phyloP scores from a whole-genome alignment of 2,797 vertebrate genomes.

The Selene dorsalis region DNA sequence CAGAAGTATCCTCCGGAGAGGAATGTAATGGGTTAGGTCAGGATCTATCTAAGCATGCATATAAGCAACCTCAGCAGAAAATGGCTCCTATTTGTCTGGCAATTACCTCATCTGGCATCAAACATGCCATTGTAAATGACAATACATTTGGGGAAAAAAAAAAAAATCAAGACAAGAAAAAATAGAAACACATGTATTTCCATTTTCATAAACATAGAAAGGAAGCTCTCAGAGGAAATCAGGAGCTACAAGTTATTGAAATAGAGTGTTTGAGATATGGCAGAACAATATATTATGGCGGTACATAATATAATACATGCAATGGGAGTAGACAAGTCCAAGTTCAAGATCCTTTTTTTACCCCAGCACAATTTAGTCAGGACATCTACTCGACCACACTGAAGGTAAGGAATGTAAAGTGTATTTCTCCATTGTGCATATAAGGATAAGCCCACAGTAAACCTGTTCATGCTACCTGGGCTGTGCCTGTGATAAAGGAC shows the following conservation, averaged over 20 bases:
- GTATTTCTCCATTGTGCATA: not conserved
- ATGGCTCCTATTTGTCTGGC: slow-evolving; percentile 57
- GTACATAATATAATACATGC: slow-evolving; percentile 8
- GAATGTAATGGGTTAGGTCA: slow-evolving; percentile 67
- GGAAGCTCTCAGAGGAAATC: slow-evolving; percentile 52
- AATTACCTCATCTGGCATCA: slow-evolving; percentile 59
- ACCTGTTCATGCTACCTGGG: slow-evolving; percentile 1
- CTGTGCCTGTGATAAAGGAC: not conserved
- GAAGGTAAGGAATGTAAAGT: not conserved
- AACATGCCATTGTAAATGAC: slow-evolving; percentile 41
- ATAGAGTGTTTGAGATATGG: slow-evolving; percentile 16
- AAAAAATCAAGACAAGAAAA: not conserved
- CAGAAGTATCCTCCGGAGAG: slow-evolving; percentile 66
- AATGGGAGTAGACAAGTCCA: slow-evolving; percentile 20
- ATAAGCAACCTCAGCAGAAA: slow-evolving; percentile 68
- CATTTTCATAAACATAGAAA: slow-evolving; percentile 11
- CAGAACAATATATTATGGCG: slow-evolving; percentile 17
- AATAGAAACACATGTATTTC: not conserved
- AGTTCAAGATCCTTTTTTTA: not conserved
- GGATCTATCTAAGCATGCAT: slow-evolving; percentile 54
- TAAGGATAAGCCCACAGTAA: slow-evolving; percentile 22
- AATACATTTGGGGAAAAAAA: slow-evolving; percentile 30
- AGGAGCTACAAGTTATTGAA: slow-evolving; percentile 39
- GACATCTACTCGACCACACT: not conserved
- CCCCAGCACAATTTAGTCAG: not conserved